Base-by-base conservation (phyloP, 2,888 invertebrate species). In the Drosophila lutescens region DNA sequence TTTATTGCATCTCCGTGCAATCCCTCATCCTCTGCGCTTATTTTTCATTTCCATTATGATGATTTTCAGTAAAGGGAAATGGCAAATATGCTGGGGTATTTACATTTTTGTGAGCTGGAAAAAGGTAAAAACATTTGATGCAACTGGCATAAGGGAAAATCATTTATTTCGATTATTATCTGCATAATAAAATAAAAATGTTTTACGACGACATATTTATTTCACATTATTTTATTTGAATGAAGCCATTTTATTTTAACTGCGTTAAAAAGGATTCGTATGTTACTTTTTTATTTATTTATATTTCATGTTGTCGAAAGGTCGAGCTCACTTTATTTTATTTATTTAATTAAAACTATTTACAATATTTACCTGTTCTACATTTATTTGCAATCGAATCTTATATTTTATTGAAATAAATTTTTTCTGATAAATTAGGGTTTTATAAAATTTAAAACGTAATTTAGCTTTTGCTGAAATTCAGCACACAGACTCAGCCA, bases 1-100 rank as follows among this genome's bases (percentile, higher is more conserved):
- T 72, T 58, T 65, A 71, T 71, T 71, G 56, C 70, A 70, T 34
- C 30, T 49, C 26, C 62, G 50, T 38, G 8, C 23, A 44, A 51
- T 61, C 23, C 30, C 63, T 44, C 57, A 57, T n/a, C 36, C 36
- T 20, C 23, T 50, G 50, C 43, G 17, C 40, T 17, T 41, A 34
- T 57, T 38, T 41, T 62, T 36, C 49, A 12, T 44, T 50, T 62
- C 58, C 26, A 49, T 46, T 51, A 50, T 53, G 60, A 20, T 54
- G 54, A 34, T 32, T 65, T 54, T 44, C 54, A 36, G n/a, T 23
- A 26, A 53, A n/a, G 13, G 12, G n/a, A 10, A 46, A 46, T 17
- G 44, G n/a, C 17, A 30, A 44, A 20, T 34, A 13, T 43, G 8
- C 20, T 2, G 43, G 12, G 30, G 12, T n/a, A 12, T n/a, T 36